Evolutionary conservation across 2,797 vertebrate genomes (phyloP), one percentile per base, ranked within the genome.

Genomic region (Halcyon smyrnensis): DNA sequence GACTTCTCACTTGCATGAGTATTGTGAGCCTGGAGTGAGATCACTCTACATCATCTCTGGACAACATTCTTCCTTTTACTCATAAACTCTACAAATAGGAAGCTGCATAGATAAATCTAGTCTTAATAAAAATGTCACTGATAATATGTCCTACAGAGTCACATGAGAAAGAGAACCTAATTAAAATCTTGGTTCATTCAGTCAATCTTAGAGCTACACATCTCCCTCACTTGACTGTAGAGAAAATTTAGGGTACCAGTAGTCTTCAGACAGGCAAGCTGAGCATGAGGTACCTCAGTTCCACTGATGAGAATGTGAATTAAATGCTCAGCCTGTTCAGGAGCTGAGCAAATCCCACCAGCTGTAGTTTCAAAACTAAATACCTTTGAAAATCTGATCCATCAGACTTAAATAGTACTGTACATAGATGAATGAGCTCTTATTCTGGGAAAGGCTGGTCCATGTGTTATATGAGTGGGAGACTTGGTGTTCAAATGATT

Each of bases 301-400:
- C 53, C 54, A 62, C 36, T 85, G 63, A 59, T 0, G 0, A 28
- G 68, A 86, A 81, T 65, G n/a, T 54, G 48, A 85, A 87, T 82
- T 59, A 93, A 92, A 28, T 56, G 12, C 34, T 89, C 90, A 83
- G 27, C 24, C 60, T 81, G 34, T 51, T 85, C 53, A 41, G 50
- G 25, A 89, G 27, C 50, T 88, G 30, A 69, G 39, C 12, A 91
- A 89, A 92, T 84, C 51, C 68, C 54, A 57, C 37, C 30, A 91
- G 59, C 21, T 74, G 28, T n/a, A 48, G n/a, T 59, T 86, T 14
- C 51, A 71, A 41, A 43, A 46, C 36, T 73, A 85, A 83, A 64
- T 89, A 73, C 17, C 45, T 89, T 79, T 89, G 87, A 85, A 96
- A 93, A 84, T 59, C 3, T 2, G 30, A 65, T 68, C 62, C 63